A percentile compares a stretch with the other conserved stretches of the same genome.
Evolutionary conservation across 2,888 invertebrate genomes (phyloP).

Genomic region (Himalopsyche japonica): DNA sequence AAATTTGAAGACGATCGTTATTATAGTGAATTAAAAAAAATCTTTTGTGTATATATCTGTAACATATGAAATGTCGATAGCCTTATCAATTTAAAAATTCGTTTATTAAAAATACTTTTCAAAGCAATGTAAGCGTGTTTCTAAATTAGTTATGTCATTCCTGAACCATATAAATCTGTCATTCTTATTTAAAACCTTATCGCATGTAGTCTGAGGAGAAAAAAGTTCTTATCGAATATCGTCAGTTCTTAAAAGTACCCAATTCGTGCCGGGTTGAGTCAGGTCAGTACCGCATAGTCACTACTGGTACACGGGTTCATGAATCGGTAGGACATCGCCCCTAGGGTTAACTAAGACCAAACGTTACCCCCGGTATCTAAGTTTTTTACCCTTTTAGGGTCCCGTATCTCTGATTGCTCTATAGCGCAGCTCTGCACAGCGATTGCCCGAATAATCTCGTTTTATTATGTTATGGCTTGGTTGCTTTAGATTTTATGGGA

Average conservation of each 20-base stretch:
- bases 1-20: too few relatives aligned
- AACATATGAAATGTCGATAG: too few relatives aligned
- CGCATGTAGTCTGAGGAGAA: background rate
- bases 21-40: too few relatives aligned
- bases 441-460: background rate
- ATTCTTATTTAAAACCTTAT: background rate
- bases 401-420: background rate
- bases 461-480: background rate
- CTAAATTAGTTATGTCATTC: too few relatives aligned
- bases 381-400: slow-evolving; percentile 23
- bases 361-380: slow-evolving; percentile 18
- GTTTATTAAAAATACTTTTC: too few relatives aligned
- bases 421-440: background rate
- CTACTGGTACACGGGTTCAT: slow-evolving; percentile 15
- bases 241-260: background rate
- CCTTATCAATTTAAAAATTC: too few relatives aligned
- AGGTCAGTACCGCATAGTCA: slow-evolving; percentile 30
- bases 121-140: too few relatives aligned
- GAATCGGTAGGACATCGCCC: slow-evolving; percentile 30
- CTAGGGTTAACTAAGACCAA: slow-evolving; percentile 31
- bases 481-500: background rate
- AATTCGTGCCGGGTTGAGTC: slow-evolving; percentile 35
- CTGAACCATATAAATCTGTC: background rate
- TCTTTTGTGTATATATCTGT: too few relatives aligned
- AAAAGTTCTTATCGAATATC: background rate